Percentiles rank a stretch among this genome's conserved stretches.
phyloP scores from a whole-genome alignment of 2,797 vertebrate genomes.

The Octomys mimax region DNA sequence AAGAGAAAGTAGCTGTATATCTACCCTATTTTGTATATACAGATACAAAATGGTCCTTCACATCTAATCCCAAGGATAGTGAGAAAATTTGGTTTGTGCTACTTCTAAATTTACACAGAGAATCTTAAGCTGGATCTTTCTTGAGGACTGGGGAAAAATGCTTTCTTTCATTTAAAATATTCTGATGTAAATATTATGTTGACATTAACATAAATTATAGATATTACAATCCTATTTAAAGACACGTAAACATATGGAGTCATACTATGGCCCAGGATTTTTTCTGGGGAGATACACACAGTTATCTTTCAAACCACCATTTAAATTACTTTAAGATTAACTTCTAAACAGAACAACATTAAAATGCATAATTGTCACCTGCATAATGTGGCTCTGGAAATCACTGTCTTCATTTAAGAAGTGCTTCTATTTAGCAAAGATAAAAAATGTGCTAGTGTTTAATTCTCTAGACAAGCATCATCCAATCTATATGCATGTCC shows the following conservation, averaged over 20 bases:
- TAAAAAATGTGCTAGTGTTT: slow-evolving; percentile 73
- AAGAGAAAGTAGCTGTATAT: no score
- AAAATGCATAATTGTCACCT: slow-evolving; percentile 80
- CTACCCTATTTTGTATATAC: no score
- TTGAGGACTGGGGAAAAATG: slow-evolving; percentile 63
- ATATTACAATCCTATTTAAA: slow-evolving; percentile 36
- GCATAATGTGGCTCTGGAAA: slow-evolving; percentile 78
- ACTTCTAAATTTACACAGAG: background rate
- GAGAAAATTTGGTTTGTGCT: background rate
- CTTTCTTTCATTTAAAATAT: slow-evolving; percentile 44
- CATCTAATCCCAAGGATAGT: slow-evolving; percentile 23
- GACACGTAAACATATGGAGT: background rate
- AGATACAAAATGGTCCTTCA: no score
- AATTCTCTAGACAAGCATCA: slow-evolving; percentile 75
- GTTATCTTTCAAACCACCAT: slow-evolving; percentile 73
- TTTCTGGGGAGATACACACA: slow-evolving; percentile 60
- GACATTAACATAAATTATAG: slow-evolving; percentile 40
- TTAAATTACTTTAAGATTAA: slow-evolving; percentile 84
- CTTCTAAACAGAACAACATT: slow-evolving; percentile 80
- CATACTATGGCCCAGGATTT: background rate
- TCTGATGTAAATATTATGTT: slow-evolving; percentile 47
- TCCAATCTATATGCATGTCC: slow-evolving; percentile 62
- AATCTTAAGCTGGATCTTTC: background rate
- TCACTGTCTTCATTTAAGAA: slow-evolving; percentile 72
- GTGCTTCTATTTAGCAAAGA: slow-evolving; percentile 78